Base-by-base conservation (phyloP, 1,140 invertebrate genomes). In the Eumaeus atala region DNA sequence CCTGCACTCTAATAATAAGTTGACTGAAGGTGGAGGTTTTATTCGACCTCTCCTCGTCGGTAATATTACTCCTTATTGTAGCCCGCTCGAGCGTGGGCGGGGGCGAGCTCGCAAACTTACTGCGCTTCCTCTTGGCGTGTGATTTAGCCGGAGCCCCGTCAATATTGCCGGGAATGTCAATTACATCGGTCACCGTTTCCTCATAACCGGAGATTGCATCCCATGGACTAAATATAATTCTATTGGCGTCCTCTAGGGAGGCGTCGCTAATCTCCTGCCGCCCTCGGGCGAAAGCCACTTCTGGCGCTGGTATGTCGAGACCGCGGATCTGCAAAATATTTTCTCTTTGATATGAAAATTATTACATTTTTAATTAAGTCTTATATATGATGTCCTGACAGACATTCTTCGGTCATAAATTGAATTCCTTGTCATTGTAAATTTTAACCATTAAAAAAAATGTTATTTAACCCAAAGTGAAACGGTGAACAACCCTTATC, bases 211-310 rank as follows among this genome's bases (percentile, higher is more conserved):
- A 74, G 56, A 84, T 72, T 66, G 83, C 63, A 49, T 87, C 82
- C 84, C 84, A 87, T 17, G 84, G 84, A 70, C 82, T 87, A 72
- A 87, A 87, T 74, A 87, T 87, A 69, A 87, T 87, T 75, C 82
- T 83, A 70, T 87, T 87, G 56, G 79, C 84, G 65, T 85, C 79
- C 72, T 87, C 84, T 40, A 87, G 67, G 21, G 82, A 85, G 37
- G 78, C 63, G 61, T 87, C 80, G 55, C 70, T 74, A 70, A 80
- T 72, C 58, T 71, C 66, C 63, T 70, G 67, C 57, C 76, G 74
- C 59, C 68, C 74, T 57, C 63, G 64, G 21, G 64, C 58, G 56
- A 74, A 77, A 51, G 70, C 55, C 36, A 63, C 56, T 35, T 83
- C 78, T 42, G 67, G 71, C 40, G 70, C 54, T 10, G 80, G 82